A percentile compares a stretch with the other conserved stretches of the same genome.
phyloP scores from a whole-genome alignment of 1,140 invertebrate species.

The Ylistrum balloti region DNA sequence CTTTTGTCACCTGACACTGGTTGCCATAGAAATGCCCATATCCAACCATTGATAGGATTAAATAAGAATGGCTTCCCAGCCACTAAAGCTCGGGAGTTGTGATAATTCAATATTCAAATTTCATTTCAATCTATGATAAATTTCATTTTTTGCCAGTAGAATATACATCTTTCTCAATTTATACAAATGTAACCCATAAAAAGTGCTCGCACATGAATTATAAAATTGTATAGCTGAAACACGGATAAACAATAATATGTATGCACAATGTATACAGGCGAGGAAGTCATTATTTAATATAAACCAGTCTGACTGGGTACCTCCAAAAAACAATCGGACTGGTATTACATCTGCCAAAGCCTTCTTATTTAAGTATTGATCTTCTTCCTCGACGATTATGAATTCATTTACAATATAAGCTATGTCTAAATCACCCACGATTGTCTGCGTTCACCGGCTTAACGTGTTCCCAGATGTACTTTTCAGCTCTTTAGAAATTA shows the following conservation, averaged over 20 bases:
- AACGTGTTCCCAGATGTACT: neutral
- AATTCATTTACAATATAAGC: conserved; percentile 40
- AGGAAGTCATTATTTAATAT: conserved; percentile 40
- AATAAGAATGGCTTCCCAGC: neutral
- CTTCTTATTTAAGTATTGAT: conserved; percentile 22
- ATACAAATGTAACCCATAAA: neutral
- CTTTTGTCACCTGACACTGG: neutral
- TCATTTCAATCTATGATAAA: conserved; percentile 40
- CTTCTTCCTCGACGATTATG: conserved; percentile 27
- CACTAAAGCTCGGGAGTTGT: conserved; percentile 3
- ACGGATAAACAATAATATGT: conserved; percentile 9
- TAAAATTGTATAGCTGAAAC: neutral
- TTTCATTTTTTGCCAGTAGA: conserved; percentile 8
- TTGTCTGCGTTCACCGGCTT: neutral
- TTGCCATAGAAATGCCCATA: conserved; percentile 33
- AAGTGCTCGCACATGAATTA: conserved; percentile 27
- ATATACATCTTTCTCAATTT: conserved; percentile 40
- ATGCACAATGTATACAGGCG: neutral
- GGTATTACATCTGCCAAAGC: conserved; percentile 12
- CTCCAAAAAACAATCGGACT: conserved; percentile 1
- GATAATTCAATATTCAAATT: conserved; percentile 40
- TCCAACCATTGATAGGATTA: neutral
- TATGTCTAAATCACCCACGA: neutral
- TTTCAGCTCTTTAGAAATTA: neutral
- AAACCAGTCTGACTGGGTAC: conserved; percentile 37